These are phyloP conservation scores for Morpho deidamia DNA, from an alignment of 2,888 invertebrate species.

Conservation along the genomic window DNA sequence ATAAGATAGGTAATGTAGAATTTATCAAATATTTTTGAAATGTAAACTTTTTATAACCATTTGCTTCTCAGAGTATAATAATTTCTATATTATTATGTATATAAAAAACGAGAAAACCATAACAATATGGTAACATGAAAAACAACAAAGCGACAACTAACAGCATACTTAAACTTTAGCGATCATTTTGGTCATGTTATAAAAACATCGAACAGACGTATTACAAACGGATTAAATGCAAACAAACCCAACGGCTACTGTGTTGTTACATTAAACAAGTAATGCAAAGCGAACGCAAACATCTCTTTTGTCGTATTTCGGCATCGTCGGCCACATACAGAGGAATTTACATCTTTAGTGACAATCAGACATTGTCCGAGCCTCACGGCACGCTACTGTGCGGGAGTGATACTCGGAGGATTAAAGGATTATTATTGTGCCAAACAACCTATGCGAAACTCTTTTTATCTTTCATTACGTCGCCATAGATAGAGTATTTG, in stretches of 20 bases:
- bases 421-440: slow-evolving; percentile 61
- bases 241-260: slow-evolving; percentile 61
- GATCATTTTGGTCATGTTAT: slow-evolving; percentile 42
- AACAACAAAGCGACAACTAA: slow-evolving; percentile 3
- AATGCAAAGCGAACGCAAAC: slow-evolving; percentile 65
- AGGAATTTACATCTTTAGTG: slow-evolving; percentile 47
- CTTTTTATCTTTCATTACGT: slow-evolving; percentile 41
- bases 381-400: slow-evolving; percentile 36
- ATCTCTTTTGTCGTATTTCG: slow-evolving; percentile 59
- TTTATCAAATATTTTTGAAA: no score
- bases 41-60: no score
- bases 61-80: no score
- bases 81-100: no score
- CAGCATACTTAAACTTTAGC: slow-evolving; percentile 2
- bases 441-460: slow-evolving; percentile 54
- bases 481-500: slow-evolving; percentile 14
- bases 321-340: slow-evolving; percentile 31
- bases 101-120: no score
- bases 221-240: slow-evolving; percentile 71
- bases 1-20: no score
- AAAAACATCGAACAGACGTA: slow-evolving; percentile 54
- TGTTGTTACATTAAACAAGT: slow-evolving; percentile 62
- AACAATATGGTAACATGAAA: no score
- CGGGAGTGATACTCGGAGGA: slow-evolving; percentile 61
- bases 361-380: slow-evolving; percentile 55